phyloP scores from a whole-genome alignment of 2,888 invertebrate species.

The Acanthosepion esculentum region DNA sequence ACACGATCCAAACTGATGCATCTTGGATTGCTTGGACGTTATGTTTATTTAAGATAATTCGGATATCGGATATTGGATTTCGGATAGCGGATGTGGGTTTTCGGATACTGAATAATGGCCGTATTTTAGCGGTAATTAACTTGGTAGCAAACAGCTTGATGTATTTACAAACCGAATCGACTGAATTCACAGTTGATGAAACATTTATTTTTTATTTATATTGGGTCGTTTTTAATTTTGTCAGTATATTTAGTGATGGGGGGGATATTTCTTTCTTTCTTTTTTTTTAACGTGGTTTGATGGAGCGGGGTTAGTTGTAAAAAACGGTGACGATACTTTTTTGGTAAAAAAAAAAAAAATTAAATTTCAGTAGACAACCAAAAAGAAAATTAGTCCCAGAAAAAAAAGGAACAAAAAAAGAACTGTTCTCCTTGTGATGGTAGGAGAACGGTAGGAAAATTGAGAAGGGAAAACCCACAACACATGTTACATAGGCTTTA shows the following conservation, averaged over 20 bases:
- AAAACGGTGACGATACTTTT: too few species aligned
- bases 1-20: not conserved
- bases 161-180: not conserved
- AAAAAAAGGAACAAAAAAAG: too few species aligned
- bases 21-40: not conserved
- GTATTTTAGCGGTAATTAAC: not conserved
- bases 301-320: not conserved
- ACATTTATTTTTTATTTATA: not conserved
- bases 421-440: too few species aligned
- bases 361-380: too few species aligned
- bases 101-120: not conserved
- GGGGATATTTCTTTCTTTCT: not conserved
- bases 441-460: too few species aligned
- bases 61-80: not conserved
- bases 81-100: not conserved
- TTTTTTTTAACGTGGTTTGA: not conserved
- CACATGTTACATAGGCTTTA: too few species aligned
- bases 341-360: too few species aligned
- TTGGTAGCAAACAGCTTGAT: not conserved
- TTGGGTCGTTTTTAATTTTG: not conserved
- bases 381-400: too few species aligned
- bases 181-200: not conserved
- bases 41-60: not conserved
- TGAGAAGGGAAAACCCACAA: too few species aligned
- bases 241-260: not conserved